Percentiles rank a stretch among this genome's conserved stretches.
These are phyloP conservation scores for Eubucco bourcierii DNA, from an alignment of 2,113 vertebrate species.

Conservation along the genomic window DNA sequence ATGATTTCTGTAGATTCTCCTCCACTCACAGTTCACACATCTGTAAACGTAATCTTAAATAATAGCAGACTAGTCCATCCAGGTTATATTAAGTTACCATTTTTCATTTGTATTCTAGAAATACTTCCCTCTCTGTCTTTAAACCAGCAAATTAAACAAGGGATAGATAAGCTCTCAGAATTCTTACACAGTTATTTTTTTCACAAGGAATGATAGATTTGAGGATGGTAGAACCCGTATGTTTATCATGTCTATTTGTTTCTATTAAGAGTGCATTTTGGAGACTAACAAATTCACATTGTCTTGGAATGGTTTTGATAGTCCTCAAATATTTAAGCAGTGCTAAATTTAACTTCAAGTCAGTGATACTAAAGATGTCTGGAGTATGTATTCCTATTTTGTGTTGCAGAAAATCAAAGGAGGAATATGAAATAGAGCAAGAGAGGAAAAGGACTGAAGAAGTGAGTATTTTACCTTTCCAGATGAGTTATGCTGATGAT, in stretches of 20 bases:
- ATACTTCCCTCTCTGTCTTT: background rate
- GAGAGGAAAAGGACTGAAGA: slow-evolving; percentile 75
- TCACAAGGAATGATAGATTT: background rate
- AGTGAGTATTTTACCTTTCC: slow-evolving; percentile 47
- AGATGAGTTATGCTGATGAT: background rate
- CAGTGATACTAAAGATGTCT: background rate
- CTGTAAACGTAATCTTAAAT: background rate
- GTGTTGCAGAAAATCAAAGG: slow-evolving; percentile 89
- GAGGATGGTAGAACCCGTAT: background rate
- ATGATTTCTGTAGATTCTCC: background rate
- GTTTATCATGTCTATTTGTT: background rate
- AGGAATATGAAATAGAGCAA: slow-evolving; percentile 91
- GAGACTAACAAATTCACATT: background rate
- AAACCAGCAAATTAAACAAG: background rate
- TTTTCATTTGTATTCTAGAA: background rate
- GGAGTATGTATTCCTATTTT: background rate
- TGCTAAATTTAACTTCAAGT: background rate
- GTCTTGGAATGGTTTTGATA: background rate
- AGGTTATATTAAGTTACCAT: background rate
- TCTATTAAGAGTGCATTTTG: background rate
- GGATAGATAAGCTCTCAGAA: background rate
- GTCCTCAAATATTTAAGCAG: background rate
- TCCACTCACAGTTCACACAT: background rate
- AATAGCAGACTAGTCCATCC: background rate
- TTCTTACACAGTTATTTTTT: background rate